phyloP scores from a whole-genome alignment of 1,140 invertebrate species.

The Odontomachus brunneus region DNA sequence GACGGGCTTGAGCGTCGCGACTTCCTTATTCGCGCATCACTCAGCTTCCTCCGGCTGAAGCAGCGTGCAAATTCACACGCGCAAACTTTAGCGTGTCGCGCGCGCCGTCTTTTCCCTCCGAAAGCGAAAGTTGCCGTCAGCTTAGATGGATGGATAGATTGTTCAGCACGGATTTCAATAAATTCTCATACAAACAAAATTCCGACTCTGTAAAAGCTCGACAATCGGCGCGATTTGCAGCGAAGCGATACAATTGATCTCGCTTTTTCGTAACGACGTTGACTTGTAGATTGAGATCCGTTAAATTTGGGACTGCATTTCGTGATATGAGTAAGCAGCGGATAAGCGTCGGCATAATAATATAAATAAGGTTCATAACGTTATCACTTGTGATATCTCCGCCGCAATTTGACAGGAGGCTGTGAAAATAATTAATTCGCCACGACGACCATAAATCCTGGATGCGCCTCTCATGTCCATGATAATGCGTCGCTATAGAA shows the following conservation, averaged over 20 bases:
- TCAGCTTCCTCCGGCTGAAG: constrained; percentile 21
- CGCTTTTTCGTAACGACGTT: neutral
- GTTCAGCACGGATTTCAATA: constrained; percentile 18
- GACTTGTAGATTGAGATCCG: neutral
- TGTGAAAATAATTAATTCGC: constrained; percentile 40
- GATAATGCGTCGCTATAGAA: constrained; percentile 56
- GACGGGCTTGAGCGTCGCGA: constrained; percentile 23
- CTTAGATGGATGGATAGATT: neutral
- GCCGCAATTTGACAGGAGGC: constrained; percentile 6
- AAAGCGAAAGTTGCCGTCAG: neutral
- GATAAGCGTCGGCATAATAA: neutral
- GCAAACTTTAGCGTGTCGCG: constrained; percentile 22
- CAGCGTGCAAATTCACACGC: constrained; percentile 16
- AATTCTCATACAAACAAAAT: constrained; percentile 47
- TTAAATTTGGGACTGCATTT: neutral
- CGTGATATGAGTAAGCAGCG: neutral
- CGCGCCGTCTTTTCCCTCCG: neutral
- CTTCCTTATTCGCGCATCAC: constrained; percentile 49
- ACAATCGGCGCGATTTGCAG: neutral
- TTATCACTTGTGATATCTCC: neutral
- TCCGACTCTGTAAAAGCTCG: neutral
- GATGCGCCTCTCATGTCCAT: constrained; percentile 39
- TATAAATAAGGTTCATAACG: constrained; percentile 1
- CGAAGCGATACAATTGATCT: neutral
- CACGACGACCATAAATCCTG: constrained; percentile 37